Percentiles rank a stretch among this genome's conserved stretches.
These are phyloP conservation scores for Glossosoma conforme DNA, from an alignment of 1,140 invertebrate genomes.

Conservation along the genomic window DNA sequence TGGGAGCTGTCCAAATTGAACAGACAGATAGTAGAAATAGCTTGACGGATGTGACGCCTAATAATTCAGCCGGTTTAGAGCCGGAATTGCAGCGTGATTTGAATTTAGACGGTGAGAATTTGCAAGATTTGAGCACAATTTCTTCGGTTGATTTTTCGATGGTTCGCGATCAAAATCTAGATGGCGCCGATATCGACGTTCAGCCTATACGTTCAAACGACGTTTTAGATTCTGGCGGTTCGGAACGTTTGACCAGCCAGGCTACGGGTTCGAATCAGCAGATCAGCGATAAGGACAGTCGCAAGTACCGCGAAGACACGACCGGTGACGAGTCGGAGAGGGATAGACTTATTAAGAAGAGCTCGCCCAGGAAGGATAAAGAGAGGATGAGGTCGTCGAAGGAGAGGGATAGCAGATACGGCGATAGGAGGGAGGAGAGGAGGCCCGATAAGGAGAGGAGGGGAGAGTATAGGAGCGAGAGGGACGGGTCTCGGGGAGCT, in stretches of 20 bases:
- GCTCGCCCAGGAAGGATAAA: constrained; percentile 39
- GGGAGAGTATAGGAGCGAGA: constrained; percentile 30
- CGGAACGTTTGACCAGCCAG: constrained; percentile 13
- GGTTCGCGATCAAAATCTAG: constrained; percentile 39
- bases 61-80: constrained; percentile 20
- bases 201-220: constrained; percentile 6
- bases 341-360: constrained; percentile 38
- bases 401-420: constrained; percentile 40
- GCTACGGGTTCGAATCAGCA: constrained; percentile 3
- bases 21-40: constrained; percentile 29
- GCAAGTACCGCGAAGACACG: constrained; percentile 33
- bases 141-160: constrained; percentile 38
- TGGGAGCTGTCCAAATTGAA: constrained; percentile 35
- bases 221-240: constrained; percentile 20
- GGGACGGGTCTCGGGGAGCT: constrained; percentile 35
- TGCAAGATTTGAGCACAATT: constrained; percentile 49
- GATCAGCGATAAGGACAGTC: constrained; percentile 3
- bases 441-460: constrained; percentile 37
- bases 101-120: constrained; percentile 54
- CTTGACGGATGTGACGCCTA: constrained; percentile 11
- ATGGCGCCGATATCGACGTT: constrained; percentile 35
- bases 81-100: constrained; percentile 49
- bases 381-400: constrained; percentile 39
- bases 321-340: constrained; percentile 47
- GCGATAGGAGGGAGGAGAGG: constrained; percentile 33